Conservation (phyloP, 2,888 invertebrate species). For the Brachycybe producta region DNA sequence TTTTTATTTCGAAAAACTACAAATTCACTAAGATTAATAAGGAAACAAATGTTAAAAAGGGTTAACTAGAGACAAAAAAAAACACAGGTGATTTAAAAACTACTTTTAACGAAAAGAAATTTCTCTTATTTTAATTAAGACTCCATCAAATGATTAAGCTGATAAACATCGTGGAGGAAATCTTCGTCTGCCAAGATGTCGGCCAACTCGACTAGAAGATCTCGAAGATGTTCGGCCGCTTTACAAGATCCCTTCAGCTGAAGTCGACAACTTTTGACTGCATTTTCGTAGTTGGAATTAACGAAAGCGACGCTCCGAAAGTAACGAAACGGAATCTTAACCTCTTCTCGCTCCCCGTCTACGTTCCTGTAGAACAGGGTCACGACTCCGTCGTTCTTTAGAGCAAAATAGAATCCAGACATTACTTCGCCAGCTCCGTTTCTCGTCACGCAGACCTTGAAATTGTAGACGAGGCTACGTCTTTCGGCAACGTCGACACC, state of each 20-base stretch:
- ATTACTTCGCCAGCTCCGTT: slow-evolving; percentile 69
- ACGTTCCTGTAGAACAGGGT: slow-evolving; percentile 65
- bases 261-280: neutral
- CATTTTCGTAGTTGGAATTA: slow-evolving; percentile 12
- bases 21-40: too few relatives aligned
- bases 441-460: slow-evolving; percentile 54
- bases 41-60: too few relatives aligned
- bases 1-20: too few relatives aligned
- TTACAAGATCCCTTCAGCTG: neutral
- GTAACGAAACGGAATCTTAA: slow-evolving; percentile 59
- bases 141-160: slow-evolving; percentile 47
- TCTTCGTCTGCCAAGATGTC: slow-evolving; percentile 53
- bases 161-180: slow-evolving; percentile 60
- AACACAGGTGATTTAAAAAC: too few relatives aligned
- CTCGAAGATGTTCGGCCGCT: slow-evolving; percentile 44
- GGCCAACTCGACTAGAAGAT: slow-evolving; percentile 50
- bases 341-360: slow-evolving; percentile 46
- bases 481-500: slow-evolving; percentile 77
- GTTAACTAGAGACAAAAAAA: too few relatives aligned
- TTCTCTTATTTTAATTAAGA: too few relatives aligned
- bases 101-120: neutral
- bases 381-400: slow-evolving; percentile 43
- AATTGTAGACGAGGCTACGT: slow-evolving; percentile 73
- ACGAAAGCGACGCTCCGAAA: slow-evolving; percentile 33
- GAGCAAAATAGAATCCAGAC: slow-evolving; percentile 74